These are phyloP conservation scores for Bradypodion pumilum DNA, from an alignment of 2,797 vertebrate genomes.

Conservation along the genomic window DNA sequence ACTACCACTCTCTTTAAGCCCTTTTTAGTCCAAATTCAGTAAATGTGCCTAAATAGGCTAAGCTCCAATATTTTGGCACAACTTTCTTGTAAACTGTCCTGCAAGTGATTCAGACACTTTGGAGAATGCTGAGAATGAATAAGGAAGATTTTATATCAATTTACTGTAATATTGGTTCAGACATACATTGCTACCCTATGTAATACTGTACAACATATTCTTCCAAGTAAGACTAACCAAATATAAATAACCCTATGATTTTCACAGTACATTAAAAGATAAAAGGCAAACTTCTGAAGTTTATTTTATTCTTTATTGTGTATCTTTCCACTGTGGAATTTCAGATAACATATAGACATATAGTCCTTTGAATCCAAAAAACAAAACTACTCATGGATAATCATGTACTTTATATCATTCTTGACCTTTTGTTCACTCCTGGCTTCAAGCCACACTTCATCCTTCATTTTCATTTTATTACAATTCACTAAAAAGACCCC, in stretches of 20 bases:
- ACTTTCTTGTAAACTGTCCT: not conserved
- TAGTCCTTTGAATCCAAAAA: not conserved
- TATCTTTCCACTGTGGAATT: not conserved
- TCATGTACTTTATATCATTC: not conserved
- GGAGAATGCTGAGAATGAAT: not conserved
- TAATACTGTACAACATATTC: not conserved
- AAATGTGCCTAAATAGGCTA: not conserved
- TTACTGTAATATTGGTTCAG: not conserved
- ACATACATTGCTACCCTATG: too few species aligned
- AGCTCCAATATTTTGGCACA: not conserved
- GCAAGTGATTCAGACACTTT: conserved; percentile 2
- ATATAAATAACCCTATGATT: not conserved
- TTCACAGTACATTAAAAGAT: too few species aligned
- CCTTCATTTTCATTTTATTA: not conserved
- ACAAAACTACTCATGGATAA: not conserved
- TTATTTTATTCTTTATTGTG: not conserved
- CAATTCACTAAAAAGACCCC: not conserved
- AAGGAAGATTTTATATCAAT: not conserved
- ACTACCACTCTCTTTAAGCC: not conserved
- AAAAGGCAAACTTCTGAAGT: too few species aligned
- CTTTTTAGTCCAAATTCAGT: not conserved
- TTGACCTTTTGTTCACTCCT: not conserved
- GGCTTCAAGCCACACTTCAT: not conserved
- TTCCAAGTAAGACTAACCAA: not conserved
- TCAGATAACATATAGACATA: not conserved